Evolutionary conservation across 2,113 vertebrate species (phyloP).

Genomic region (Anoplopoma fimbria): DNA sequence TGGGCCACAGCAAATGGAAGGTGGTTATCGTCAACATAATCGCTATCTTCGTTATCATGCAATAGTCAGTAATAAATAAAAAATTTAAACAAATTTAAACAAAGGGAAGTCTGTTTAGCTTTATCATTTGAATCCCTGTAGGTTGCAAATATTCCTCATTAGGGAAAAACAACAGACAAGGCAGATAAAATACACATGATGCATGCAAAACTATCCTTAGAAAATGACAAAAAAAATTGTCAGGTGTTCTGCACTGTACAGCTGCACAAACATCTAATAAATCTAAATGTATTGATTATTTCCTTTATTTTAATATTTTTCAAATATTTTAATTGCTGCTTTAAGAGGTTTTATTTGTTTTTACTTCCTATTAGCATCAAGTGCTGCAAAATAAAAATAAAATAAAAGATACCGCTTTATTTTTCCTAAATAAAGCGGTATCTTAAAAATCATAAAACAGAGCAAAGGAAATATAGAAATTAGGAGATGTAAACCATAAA

Average conservation of each 20-base stretch:
- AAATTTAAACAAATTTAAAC: neutral
- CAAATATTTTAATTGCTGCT: neutral
- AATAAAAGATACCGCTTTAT: neutral
- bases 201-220: slow-evolving; percentile 22
- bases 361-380: neutral
- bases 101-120: slow-evolving; percentile 12
- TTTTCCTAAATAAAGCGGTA: neutral
- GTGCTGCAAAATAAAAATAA: neutral
- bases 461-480: neutral
- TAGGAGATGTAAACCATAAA: neutral
- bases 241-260: neutral
- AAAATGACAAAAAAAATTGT: neutral
- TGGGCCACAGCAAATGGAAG: slow-evolving; percentile 9
- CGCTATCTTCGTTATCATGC: slow-evolving; percentile 32
- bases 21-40: slow-evolving; percentile 37
- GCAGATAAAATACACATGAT: neutral
- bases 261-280: neutral
- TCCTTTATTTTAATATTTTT: neutral
- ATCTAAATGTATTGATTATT: neutral
- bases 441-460: neutral
- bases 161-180: slow-evolving; percentile 1
- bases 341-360: neutral
- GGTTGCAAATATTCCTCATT: slow-evolving; percentile 19
- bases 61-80: slow-evolving; percentile 40
- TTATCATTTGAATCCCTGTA: slow-evolving; percentile 17